Evolutionary conservation across 2,113 vertebrate species (phyloP).

Genomic region (Tringa solitaria): DNA sequence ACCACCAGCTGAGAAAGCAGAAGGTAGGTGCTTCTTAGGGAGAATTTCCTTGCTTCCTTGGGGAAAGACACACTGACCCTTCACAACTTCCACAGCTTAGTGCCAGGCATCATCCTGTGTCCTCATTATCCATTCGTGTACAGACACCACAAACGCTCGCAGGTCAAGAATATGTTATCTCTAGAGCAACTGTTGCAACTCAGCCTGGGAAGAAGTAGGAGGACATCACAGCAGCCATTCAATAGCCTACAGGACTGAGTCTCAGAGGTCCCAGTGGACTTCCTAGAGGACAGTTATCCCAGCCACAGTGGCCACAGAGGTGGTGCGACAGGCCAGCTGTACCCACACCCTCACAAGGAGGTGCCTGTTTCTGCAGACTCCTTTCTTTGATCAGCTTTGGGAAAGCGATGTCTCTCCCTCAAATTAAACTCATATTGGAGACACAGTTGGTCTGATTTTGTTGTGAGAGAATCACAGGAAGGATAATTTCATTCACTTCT

Average conservation of each 20-base stretch:
- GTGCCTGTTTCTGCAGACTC: background rate
- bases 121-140: background rate
- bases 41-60: background rate
- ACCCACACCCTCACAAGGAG: background rate
- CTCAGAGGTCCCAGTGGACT: background rate
- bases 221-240: background rate
- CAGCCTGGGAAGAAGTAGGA: background rate
- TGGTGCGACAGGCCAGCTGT: background rate
- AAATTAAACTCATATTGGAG: background rate
- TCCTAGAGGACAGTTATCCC: background rate
- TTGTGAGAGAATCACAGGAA: background rate
- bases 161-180: background rate
- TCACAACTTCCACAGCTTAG: background rate
- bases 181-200: background rate
- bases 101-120: background rate
- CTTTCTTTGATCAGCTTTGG: background rate
- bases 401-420: background rate
- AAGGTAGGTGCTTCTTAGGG: background rate
- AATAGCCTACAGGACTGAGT: background rate
- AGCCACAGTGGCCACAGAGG: background rate
- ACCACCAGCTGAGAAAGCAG: background rate
- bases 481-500: background rate
- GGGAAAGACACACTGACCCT: background rate
- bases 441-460: background rate
- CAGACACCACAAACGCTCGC: fast-evolving